These are phyloP conservation scores for Furnarius figulus DNA, from an alignment of 2,113 vertebrate genomes.

Conservation along the genomic window DNA sequence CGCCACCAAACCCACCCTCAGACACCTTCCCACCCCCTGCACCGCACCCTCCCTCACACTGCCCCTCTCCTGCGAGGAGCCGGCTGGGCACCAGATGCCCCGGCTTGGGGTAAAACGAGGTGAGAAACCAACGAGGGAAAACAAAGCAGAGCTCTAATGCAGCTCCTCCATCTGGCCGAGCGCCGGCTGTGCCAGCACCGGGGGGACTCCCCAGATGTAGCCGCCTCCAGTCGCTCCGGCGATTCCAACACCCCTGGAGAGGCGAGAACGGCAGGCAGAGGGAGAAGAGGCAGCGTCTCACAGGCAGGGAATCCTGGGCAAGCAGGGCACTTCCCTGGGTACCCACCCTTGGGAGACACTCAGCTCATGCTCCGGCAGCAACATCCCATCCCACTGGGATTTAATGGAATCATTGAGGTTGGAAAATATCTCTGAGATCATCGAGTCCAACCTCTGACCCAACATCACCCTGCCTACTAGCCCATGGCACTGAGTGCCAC, in stretches of 20 bases:
- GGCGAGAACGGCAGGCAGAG: not conserved
- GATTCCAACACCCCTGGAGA: conserved; percentile 1
- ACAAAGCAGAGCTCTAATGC: not conserved
- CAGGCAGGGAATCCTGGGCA: not conserved
- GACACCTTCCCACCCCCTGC: accelerated
- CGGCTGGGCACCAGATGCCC: accelerated
- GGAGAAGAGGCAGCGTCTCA: not conserved
- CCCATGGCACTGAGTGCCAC: no score
- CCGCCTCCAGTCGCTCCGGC: not conserved
- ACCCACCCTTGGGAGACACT: not conserved
- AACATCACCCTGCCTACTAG: no score
- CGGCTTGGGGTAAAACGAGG: not conserved
- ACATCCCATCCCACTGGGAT: accelerated
- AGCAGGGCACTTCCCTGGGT: not conserved
- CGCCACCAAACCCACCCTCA: not conserved
- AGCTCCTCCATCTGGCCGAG: not conserved
- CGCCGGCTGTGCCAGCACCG: not conserved
- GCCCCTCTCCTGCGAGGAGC: not conserved
- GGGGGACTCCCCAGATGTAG: conserved; percentile 12
- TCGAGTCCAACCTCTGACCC: no score
- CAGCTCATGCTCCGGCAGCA: accelerated
- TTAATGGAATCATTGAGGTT: not conserved
- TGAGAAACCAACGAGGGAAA: not conserved
- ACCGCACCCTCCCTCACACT: not conserved
- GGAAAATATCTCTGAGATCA: no score